These are phyloP conservation scores for Pelobates cultripes DNA, from an alignment of 2,797 vertebrate species.

Conservation along the genomic window DNA sequence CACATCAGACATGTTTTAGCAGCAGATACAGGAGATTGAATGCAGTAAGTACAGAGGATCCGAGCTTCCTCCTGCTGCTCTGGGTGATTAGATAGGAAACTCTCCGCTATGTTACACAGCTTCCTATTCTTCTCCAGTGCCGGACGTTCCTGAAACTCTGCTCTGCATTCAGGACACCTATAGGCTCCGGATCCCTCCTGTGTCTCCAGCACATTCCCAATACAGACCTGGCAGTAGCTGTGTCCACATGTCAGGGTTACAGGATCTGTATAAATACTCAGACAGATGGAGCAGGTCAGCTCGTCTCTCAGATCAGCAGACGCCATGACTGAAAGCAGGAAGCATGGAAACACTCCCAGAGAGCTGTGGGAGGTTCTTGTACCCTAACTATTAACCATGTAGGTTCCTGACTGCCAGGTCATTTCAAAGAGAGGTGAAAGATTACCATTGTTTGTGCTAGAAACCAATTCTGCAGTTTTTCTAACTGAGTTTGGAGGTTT, in stretches of 20 bases:
- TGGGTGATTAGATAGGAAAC: slow-evolving; percentile 59
- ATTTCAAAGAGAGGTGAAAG: too few relatives aligned
- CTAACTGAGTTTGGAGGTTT: too few relatives aligned
- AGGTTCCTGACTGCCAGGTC: too few relatives aligned
- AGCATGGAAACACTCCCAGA: too few relatives aligned
- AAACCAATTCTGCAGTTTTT: too few relatives aligned
- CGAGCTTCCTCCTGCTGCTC: background rate
- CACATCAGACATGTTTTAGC: background rate
- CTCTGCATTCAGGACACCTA: slow-evolving; percentile 71
- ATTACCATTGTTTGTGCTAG: too few relatives aligned
- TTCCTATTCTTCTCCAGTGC: slow-evolving; percentile 46
- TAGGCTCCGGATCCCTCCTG: slow-evolving; percentile 46
- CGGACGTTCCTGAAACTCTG: slow-evolving; percentile 58
- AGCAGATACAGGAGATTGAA: slow-evolving; percentile 49
- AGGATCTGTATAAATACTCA: slow-evolving; percentile 55
- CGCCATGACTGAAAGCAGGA: too few relatives aligned
- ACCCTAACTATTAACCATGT: too few relatives aligned
- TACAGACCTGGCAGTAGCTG: slow-evolving; percentile 74
- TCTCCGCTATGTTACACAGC: slow-evolving; percentile 67
- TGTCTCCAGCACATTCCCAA: slow-evolving; percentile 60
- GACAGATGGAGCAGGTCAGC: too few relatives aligned
- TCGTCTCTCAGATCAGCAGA: too few relatives aligned
- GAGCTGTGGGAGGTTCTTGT: too few relatives aligned
- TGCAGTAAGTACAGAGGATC: slow-evolving; percentile 67
- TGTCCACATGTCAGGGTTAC: slow-evolving; percentile 75